A percentile compares a stretch with the other conserved stretches of the same genome.
These are phyloP conservation scores for Xestobium rufovillosum DNA, from an alignment of 2,888 invertebrate species.

Conservation along the genomic window DNA sequence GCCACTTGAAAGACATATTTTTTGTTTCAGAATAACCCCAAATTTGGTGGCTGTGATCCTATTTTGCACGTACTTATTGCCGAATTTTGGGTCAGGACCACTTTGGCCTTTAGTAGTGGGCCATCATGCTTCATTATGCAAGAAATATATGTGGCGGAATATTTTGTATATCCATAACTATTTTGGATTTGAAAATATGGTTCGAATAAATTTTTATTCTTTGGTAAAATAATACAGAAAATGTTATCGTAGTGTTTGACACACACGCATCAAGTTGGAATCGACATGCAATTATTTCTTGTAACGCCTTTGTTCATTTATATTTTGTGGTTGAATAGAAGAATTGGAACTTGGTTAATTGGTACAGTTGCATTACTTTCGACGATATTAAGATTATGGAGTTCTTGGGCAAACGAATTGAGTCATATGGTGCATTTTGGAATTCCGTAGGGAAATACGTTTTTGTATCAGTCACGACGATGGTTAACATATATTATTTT, in stretches of 20 bases:
- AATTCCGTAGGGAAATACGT: constrained; percentile 48
- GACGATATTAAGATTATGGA: constrained; percentile 51
- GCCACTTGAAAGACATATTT: too few relatives aligned
- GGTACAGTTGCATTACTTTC: constrained; percentile 45
- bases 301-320: constrained; percentile 52
- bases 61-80: constrained; percentile 57
- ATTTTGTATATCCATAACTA: constrained; percentile 60
- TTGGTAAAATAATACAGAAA: constrained; percentile 5
- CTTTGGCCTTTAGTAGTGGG: constrained; percentile 59
- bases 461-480: constrained; percentile 2
- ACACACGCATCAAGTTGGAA: constrained; percentile 61
- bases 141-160: constrained; percentile 59
- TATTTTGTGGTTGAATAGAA: constrained; percentile 50
- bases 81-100: constrained; percentile 54
- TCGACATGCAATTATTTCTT: constrained; percentile 58
- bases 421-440: constrained; percentile 59
- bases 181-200: constrained; percentile 61
- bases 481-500: constrained; percentile 22
- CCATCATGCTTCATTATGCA: constrained; percentile 56
- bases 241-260: constrained; percentile 49
- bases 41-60: constrained; percentile 53
- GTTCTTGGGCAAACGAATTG: constrained; percentile 48
- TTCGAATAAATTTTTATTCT: constrained; percentile 24
- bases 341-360: constrained; percentile 43
- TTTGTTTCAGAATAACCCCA: constrained; percentile 48